Evolutionary conservation across 2,888 invertebrate genomes (phyloP).

Genomic region (Trissolcus japonicus): DNA sequence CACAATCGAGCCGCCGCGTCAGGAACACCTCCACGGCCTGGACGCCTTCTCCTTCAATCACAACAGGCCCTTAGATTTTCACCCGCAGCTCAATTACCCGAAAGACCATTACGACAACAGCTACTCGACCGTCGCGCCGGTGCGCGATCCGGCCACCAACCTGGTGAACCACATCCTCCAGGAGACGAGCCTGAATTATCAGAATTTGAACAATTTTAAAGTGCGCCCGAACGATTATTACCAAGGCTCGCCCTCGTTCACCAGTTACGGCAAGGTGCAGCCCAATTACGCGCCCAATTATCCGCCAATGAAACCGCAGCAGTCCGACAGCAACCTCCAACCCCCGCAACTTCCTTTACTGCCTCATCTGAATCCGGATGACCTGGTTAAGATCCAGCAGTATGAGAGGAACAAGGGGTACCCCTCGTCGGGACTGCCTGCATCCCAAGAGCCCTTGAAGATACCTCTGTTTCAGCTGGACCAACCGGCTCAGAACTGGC

Average conservation of each 20-base stretch:
- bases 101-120: constrained; percentile 25
- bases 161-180: constrained; percentile 49
- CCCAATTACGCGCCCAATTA: constrained; percentile 12
- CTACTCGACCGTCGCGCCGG: constrained; percentile 7
- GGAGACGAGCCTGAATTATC: constrained; percentile 44
- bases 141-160: constrained; percentile 40
- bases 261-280: constrained; percentile 42
- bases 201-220: constrained; percentile 30
- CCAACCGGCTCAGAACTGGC: constrained; percentile 25
- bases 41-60: constrained; percentile 27
- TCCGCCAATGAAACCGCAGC: constrained; percentile 17
- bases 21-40: constrained; percentile 19
- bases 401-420: constrained; percentile 34
- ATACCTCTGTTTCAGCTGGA: constrained; percentile 46
- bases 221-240: constrained; percentile 34
- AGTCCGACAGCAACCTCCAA: constrained; percentile 33
- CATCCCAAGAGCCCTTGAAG: constrained; percentile 48
- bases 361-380: constrained; percentile 51
- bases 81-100: constrained; percentile 12
- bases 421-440: constrained; percentile 18
- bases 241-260: constrained; percentile 31
- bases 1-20: constrained; percentile 41
- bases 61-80: constrained; percentile 32
- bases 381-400: constrained; percentile 35
- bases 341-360: constrained; percentile 47